Conservation (phyloP, 1,140 invertebrate species). For the Ectropis grisescens region DNA sequence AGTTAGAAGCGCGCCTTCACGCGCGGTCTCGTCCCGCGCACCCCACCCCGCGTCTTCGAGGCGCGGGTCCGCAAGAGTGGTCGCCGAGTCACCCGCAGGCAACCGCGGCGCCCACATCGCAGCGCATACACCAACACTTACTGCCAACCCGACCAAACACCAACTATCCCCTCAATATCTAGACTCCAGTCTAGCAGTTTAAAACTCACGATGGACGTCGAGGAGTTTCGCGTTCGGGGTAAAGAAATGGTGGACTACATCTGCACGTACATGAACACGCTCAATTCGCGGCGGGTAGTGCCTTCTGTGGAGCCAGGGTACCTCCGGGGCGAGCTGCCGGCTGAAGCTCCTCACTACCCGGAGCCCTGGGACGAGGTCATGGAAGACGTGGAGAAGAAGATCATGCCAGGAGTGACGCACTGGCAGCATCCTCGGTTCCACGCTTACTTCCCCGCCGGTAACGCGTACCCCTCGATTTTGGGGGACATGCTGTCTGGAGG, state of each 20-base stretch:
- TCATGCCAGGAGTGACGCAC: conserved; percentile 98
- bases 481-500: conserved; percentile 98
- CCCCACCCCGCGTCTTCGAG: conserved; percentile 30
- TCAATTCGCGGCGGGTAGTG: conserved; percentile 86
- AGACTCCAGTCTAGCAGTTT: conserved; percentile 10
- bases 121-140: conserved; percentile 8
- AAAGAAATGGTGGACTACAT: conserved; percentile 99
- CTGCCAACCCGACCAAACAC: conserved; percentile 2
- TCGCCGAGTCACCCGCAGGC: conserved; percentile 50
- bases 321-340: conserved; percentile 84
- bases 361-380: conserved; percentile 95
- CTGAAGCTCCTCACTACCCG: conserved; percentile 85
- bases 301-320: conserved; percentile 95
- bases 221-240: conserved; percentile 90
- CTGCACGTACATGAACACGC: conserved; percentile 92
- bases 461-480: conserved; percentile 96
- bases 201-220: conserved; percentile 95
- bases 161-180: neutral
- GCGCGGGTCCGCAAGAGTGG: conserved; percentile 36
- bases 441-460: conserved; percentile 98
- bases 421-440: conserved; percentile 99
- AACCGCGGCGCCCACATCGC: conserved; percentile 47
- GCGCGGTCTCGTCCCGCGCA: conserved; percentile 31
- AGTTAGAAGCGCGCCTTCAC: conserved; percentile 21
- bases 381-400: conserved; percentile 94